Evolutionary conservation across 2,888 invertebrate genomes (phyloP).

Genomic region (Ferdinandea cuprea): DNA sequence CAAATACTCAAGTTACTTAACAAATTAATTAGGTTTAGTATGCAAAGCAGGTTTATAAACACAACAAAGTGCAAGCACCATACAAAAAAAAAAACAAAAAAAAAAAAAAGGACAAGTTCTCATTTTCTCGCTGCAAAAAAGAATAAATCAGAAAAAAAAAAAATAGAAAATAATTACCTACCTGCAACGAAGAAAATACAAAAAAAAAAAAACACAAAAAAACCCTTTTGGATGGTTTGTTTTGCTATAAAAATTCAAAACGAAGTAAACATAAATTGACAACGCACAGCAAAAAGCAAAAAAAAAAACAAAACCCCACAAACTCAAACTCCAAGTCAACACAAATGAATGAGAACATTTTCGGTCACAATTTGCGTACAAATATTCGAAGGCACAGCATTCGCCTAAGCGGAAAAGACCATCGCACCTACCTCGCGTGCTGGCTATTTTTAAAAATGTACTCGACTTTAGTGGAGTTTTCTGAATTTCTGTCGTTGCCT

Average conservation of each 20-base stretch:
- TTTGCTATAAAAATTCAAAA: conserved; percentile 49
- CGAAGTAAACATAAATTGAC: conserved; percentile 55
- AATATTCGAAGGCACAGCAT: conserved; percentile 21
- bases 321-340: conserved; percentile 9
- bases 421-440: too few species aligned
- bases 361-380: conserved; percentile 41
- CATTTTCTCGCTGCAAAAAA: too few species aligned
- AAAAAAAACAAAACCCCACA: not conserved
- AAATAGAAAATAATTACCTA: too few species aligned
- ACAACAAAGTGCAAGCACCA: conserved; percentile 21
- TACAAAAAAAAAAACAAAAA: conserved; percentile 20
- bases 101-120: too few species aligned
- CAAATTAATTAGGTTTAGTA: conserved; percentile 65
- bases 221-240: conserved; percentile 4
- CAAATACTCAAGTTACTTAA: conserved; percentile 35
- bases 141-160: not conserved
- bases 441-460: conserved; percentile 39
- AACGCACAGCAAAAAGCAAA: conserved; percentile 20
- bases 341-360: conserved; percentile 42
- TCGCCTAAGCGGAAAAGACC: not conserved
- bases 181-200: not conserved
- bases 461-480: not conserved
- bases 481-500: conserved; percentile 16
- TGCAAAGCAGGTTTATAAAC: conserved; percentile 37
- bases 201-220: not conserved